phyloP scores from a whole-genome alignment of 2,888 invertebrate species.

The Apamea monoglypha region DNA sequence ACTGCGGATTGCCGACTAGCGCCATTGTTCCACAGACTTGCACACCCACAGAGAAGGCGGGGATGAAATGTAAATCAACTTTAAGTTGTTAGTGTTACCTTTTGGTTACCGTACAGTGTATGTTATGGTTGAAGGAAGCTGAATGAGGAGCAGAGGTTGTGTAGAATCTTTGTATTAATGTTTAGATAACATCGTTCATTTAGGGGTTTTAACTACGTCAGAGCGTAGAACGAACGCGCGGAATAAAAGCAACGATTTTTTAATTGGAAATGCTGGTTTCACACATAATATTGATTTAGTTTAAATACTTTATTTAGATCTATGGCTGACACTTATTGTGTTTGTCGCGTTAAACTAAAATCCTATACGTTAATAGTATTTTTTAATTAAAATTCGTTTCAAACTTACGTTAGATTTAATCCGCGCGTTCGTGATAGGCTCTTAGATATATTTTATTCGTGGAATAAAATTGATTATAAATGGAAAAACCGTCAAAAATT shows the following conservation, averaged over 20 bases:
- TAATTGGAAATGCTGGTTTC: background rate
- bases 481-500: background rate
- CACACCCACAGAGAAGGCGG: conserved; percentile 50
- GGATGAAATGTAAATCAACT: conserved; percentile 51
- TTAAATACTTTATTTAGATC: background rate
- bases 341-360: background rate
- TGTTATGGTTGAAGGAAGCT: conserved; percentile 20
- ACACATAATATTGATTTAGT: background rate
- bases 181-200: background rate
- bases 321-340: background rate
- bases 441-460: background rate
- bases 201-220: background rate
- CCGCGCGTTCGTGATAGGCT: background rate
- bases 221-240: too few relatives aligned
- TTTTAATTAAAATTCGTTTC: background rate
- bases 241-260: background rate
- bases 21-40: conserved; percentile 47
- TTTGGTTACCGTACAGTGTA: background rate
- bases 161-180: background rate
- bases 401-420: background rate
- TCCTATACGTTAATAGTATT: background rate
- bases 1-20: conserved; percentile 40
- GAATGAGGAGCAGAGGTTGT: background rate
- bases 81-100: background rate
- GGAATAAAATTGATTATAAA: background rate